Base-by-base conservation (phyloP, 1,140 invertebrate genomes). In the Schlechtendalia chinensis region DNA sequence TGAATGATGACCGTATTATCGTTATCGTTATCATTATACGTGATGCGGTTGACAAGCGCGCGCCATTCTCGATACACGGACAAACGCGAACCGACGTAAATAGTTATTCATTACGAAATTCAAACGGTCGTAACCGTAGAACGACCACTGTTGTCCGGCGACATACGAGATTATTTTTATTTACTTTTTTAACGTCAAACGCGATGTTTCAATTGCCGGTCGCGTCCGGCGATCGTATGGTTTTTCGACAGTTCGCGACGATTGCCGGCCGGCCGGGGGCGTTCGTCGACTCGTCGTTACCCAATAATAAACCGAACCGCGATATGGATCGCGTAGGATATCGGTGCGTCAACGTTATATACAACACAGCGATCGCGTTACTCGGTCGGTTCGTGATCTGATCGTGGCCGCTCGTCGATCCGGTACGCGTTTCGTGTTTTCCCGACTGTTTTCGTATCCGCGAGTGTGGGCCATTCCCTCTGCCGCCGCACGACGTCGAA, bases 41-140 rank as follows among this genome's bases (percentile, higher is more conserved):
- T 77, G 74, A 77, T 59, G 74, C 32, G 74, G 74, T 77, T 77
- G 74, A 77, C 54, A 77, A 77, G 74, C 59, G 56, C 56, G 32
- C 45, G 22, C 74, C 45, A 61, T 77, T n/a, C 53, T 69, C n/a
- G 22, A 69, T 69, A 14, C 4, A 22, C 8, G 8, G 3, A n/a
- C n/a, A n/a, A 59, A 29, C 39, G 32, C 29, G 19, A 8, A 77
- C 39, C 19, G 56, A 77, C 74, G 56, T 58, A 77, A 77, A 77
- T 77, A n/a, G 32, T 39, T 39, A 19, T 50, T 69, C 50, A 69
- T 50, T 69, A 69, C 67, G 47, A 69, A n/a, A 69, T 50, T 27
- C 67, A 69, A 69, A 69, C 47, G 67, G 67, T 69, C 67, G 50
- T 69, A 69, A 69, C 65, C 10, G 10, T 50, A 27, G 22, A 4